Evolutionary conservation across 2,888 invertebrate genomes (phyloP), one percentile per base, ranked within the genome.

Genomic region (Melieria picta): DNA sequence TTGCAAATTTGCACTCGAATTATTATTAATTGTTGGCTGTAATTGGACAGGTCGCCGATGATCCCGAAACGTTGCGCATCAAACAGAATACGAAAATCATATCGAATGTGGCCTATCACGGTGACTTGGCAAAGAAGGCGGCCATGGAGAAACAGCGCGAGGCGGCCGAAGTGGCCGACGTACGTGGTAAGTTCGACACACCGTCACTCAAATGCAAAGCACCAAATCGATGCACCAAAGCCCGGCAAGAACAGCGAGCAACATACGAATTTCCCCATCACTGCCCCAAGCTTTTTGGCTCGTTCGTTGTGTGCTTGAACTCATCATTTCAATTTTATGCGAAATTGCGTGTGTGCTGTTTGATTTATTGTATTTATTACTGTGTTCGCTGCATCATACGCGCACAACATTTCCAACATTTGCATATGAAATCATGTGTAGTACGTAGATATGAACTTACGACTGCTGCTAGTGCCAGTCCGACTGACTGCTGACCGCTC

Each of bases 71-170:
- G 55, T 89, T 96, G 74, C 90, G 98, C 80, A 95, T 97, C 81
- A 95, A 94, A 86, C 94, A 95, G 80, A 97, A 97, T 88, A 95
- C 96, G 68, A 94, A 93, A 88, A 94, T 95, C 76, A 94, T 95
- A 81, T 97, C 97, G 87, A 96, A 97, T 89, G 97, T 97, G 57
- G 94, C 95, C 43, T 98, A 98, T 88, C 97, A 98, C 86, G 97
- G 97, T 3, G 97, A 98, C 75, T 88, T 95, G 80, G 94, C 95
- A 88, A 95, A 96, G 88, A 97, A 98, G 87, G 96, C 96, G 16
- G 93, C 94, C 79, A 98, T 98, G 97, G 99, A 99, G 88, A 93
- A 93, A 82, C 94, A 94, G 84, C 89, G 98, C 78, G 92, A 90
- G 82, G 90, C 92, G 52, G 93, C 93, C 77, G 95, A 95, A 87